Conservation (phyloP, 2,113 vertebrate species). For the Ciconia maguari region DNA sequence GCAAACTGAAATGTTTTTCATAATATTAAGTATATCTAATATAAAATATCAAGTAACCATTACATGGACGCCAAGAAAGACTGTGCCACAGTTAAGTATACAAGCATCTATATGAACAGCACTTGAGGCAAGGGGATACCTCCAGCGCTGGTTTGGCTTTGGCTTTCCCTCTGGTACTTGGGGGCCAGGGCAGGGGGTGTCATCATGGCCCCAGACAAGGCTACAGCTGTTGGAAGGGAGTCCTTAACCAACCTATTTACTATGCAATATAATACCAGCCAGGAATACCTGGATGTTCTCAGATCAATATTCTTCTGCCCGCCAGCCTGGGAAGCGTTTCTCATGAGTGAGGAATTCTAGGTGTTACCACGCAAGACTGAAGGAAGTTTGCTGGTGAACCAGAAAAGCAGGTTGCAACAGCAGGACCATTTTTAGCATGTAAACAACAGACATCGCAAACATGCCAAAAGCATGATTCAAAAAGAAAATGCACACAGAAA, state of each 20-base stretch:
- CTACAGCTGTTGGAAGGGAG: neutral
- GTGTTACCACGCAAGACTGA: neutral
- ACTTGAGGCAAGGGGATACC: neutral
- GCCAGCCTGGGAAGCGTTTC: neutral
- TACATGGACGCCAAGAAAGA: neutral
- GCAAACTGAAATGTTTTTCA: neutral
- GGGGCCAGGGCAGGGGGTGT: neutral
- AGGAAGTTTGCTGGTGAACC: neutral
- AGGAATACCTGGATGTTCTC: neutral
- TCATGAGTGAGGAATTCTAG: neutral
- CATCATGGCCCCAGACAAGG: neutral
- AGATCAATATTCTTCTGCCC: neutral
- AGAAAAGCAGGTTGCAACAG: neutral
- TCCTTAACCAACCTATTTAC: neutral
- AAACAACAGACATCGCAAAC: neutral
- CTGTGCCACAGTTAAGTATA: neutral
- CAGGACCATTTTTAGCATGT: neutral
- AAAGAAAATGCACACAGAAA: neutral
- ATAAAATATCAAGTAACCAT: neutral
- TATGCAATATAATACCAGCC: neutral
- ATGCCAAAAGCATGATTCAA: neutral
- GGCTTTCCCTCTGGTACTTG: neutral
- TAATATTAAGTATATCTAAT: neutral
- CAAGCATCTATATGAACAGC: neutral
- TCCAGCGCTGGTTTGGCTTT: neutral